A percentile compares a stretch with the other conserved stretches of the same genome.
These are phyloP conservation scores for Calliopsis andreniformis DNA, from an alignment of 1,140 invertebrate genomes.

Conservation along the genomic window DNA sequence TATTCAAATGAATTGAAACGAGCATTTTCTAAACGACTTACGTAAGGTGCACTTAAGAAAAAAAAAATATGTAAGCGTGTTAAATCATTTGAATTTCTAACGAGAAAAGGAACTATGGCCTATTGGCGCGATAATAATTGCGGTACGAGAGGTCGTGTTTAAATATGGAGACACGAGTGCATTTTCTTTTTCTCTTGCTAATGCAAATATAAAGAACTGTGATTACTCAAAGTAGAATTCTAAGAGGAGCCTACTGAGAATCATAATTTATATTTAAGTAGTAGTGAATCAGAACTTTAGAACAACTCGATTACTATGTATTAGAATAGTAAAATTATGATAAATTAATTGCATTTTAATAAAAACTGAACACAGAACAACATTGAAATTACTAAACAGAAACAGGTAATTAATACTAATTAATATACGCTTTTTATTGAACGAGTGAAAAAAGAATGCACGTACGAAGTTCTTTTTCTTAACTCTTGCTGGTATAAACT, in stretches of 20 bases:
- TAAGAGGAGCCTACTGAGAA: too few relatives aligned
- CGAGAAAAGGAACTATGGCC: neutral
- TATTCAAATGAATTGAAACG: slow-evolving; percentile 27
- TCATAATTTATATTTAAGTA: too few relatives aligned
- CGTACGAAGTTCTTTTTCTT: slow-evolving; percentile 1
- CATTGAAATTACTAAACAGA: too few relatives aligned
- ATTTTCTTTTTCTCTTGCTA: neutral
- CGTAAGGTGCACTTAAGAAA: neutral
- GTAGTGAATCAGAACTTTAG: too few relatives aligned
- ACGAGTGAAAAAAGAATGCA: slow-evolving; percentile 39
- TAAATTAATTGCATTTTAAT: too few relatives aligned
- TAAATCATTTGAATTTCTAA: slow-evolving; percentile 23
- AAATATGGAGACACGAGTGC: too few relatives aligned
- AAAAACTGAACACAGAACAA: too few relatives aligned
- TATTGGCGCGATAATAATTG: neutral
- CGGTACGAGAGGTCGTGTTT: neutral
- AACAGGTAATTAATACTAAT: too few relatives aligned
- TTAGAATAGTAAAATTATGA: too few relatives aligned
- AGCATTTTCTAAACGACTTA: slow-evolving; percentile 5
- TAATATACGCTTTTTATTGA: slow-evolving; percentile 28
- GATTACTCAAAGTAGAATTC: too few relatives aligned
- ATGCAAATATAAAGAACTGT: neutral
- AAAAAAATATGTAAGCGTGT: neutral
- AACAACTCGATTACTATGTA: too few relatives aligned
- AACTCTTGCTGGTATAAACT: slow-evolving; percentile 14